Evolutionary conservation across 1,140 invertebrate genomes (phyloP).

Genomic region (Oncopodura yosiiana): DNA sequence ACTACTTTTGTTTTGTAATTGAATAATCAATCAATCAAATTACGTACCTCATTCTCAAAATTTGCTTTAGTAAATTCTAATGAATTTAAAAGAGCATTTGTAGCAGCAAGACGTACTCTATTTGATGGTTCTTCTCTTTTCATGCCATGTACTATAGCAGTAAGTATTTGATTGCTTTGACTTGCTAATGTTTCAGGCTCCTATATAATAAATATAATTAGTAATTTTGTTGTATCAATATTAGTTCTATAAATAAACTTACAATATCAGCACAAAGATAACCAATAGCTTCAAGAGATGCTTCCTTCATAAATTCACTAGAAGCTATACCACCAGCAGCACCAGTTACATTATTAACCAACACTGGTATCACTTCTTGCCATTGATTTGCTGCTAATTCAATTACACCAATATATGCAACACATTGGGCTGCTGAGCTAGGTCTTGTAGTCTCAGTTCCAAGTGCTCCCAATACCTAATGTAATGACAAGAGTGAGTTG

Average conservation of each 20-base stretch:
- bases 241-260: constrained; percentile 36
- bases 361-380: constrained; percentile 71
- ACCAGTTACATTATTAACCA: constrained; percentile 80
- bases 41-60: constrained; percentile 81
- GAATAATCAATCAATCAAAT: not conserved
- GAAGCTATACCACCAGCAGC: constrained; percentile 21
- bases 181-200: constrained; percentile 81
- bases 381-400: constrained; percentile 80
- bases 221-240: not conserved
- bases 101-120: constrained; percentile 85
- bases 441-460: constrained; percentile 91
- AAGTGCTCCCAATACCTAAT: constrained; percentile 77
- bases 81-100: constrained; percentile 93
- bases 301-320: constrained; percentile 89
- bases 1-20: too few relatives aligned
- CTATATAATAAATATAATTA: constrained; percentile 37
- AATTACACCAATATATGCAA: constrained; percentile 93
- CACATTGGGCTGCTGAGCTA: constrained; percentile 95
- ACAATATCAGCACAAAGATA: constrained; percentile 71
- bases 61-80: constrained; percentile 97
- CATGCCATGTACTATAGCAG: constrained; percentile 98
- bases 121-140: constrained; percentile 67
- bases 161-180: constrained; percentile 92
- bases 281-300: constrained; percentile 92
- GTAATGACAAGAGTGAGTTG: constrained; percentile 30